These are phyloP conservation scores for Sebastes cheni DNA, from an alignment of 2,797 vertebrate genomes.

Conservation along the genomic window DNA sequence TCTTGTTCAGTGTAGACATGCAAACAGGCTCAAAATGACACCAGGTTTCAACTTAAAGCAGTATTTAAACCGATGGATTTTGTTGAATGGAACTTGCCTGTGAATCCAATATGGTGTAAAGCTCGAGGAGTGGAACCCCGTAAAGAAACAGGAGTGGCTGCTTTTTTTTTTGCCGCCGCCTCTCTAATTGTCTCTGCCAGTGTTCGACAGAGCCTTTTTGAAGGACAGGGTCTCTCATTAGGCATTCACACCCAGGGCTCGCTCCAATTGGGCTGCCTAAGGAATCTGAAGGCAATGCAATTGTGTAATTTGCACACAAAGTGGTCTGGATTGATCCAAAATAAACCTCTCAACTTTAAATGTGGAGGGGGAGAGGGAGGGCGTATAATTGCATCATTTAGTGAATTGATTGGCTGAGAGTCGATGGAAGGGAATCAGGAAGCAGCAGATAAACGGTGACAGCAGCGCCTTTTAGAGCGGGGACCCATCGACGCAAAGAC, in stretches of 20 bases:
- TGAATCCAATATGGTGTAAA: slow-evolving; percentile 26
- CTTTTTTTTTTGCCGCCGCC: slow-evolving; percentile 13
- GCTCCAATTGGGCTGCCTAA: slow-evolving; percentile 88
- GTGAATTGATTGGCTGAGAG: slow-evolving; percentile 94
- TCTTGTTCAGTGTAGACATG: background rate
- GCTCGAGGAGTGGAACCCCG: background rate
- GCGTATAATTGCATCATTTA: slow-evolving; percentile 99
- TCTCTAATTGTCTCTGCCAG: slow-evolving; percentile 69
- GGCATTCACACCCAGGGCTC: slow-evolving; percentile 82
- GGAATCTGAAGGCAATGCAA: slow-evolving; percentile 90
- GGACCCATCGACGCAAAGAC: slow-evolving; percentile 61
- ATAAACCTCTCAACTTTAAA: slow-evolving; percentile 98
- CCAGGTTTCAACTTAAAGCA: background rate
- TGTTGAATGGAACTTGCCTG: slow-evolving; percentile 16
- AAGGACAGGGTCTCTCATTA: slow-evolving; percentile 83
- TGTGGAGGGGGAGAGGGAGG: slow-evolving; percentile 79
- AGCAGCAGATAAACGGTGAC: slow-evolving; percentile 91
- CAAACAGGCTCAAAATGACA: background rate
- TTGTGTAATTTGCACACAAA: slow-evolving; percentile 97
- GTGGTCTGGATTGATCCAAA: slow-evolving; percentile 96
- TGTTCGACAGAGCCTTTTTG: slow-evolving; percentile 71
- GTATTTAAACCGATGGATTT: slow-evolving; percentile 29
- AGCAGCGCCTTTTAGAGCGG: slow-evolving; percentile 84
- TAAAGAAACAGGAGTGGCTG: slow-evolving; percentile 32
- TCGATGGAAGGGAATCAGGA: slow-evolving; percentile 95